Evolutionary conservation across 2,113 vertebrate genomes (phyloP).

Genomic region (Rostratula benghalensis): DNA sequence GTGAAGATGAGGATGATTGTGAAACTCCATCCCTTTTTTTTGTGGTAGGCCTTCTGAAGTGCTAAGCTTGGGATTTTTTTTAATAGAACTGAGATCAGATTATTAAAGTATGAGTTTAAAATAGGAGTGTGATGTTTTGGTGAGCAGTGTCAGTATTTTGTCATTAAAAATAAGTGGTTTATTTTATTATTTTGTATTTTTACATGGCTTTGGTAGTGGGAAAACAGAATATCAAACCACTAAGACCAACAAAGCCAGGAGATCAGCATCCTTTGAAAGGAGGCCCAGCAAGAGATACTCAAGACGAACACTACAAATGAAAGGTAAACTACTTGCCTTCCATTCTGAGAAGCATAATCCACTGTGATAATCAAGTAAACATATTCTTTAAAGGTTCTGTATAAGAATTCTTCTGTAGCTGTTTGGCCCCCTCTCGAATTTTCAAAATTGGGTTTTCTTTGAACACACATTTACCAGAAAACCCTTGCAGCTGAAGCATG

Average conservation of each 20-base stretch:
- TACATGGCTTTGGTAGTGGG: slow-evolving; percentile 75
- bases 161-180: background rate
- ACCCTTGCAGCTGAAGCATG: background rate
- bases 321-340: slow-evolving; percentile 75
- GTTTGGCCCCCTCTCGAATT: background rate
- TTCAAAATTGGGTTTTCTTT: background rate
- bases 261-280: slow-evolving; percentile 94
- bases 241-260: slow-evolving; percentile 92
- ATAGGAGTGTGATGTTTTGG: background rate
- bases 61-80: background rate
- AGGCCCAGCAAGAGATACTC: slow-evolving; percentile 96
- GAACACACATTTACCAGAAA: background rate
- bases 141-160: background rate
- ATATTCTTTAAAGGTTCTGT: background rate
- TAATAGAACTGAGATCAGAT: background rate
- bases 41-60: background rate
- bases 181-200: background rate
- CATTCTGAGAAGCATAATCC: background rate
- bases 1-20: background rate
- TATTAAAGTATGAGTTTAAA: background rate
- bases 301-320: slow-evolving; percentile 86
- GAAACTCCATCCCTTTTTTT: background rate
- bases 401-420: background rate
- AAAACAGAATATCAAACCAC: slow-evolving; percentile 99
- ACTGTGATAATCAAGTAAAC: background rate